Base-by-base conservation (phyloP, 1,140 invertebrate species). In the Apocrypta bakeri region DNA sequence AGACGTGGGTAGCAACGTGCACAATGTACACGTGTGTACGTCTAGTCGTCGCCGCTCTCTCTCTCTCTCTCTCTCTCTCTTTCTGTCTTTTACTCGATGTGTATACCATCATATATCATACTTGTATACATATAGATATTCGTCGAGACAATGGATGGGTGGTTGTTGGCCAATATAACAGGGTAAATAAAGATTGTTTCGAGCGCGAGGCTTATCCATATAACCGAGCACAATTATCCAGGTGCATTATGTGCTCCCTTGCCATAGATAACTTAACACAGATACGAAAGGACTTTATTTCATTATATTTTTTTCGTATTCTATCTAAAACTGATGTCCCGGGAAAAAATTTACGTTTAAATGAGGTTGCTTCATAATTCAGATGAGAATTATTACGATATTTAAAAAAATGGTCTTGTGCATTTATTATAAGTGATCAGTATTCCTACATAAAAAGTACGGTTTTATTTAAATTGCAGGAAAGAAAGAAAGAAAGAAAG, bases 141-240 rank as follows among this genome's bases (percentile, higher is more conserved):
- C 8, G 27, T 66, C 17, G 63, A 66, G 25, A 66, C 63, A 66
- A 66, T 66, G 63, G 63, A 66, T 29, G 63, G 48, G 21, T 56
- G 64, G 64, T 66, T 11, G 27, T 66, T 17, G 68, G 17, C 68
- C 68, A 31, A 31, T 33, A 14, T 69, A 69, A 69, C 68, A 69
- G 68, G 29, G 31, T 69, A 69, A 69, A 37, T 69, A 69, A 69
- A 69, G 68, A 69, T n/a, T 31, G 68, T 9, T 31, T 69, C 68
- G 68, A 17, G 21, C 48, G 48, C 42, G 42, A 48, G 42, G 66
- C 68, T 69, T 69, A 69, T 69, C 68, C 68, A 33, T 69, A 56
- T n/a, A 56, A 21, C 21, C 48, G 31, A 33, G 31, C 17, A 17
- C 17, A 31, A 69, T 69, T 69, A 69, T 69, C 68, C 29, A 33